Percentiles rank a stretch among this genome's conserved stretches.
phyloP scores from a whole-genome alignment of 2,113 vertebrate genomes.

The Acanthisitta chloris region DNA sequence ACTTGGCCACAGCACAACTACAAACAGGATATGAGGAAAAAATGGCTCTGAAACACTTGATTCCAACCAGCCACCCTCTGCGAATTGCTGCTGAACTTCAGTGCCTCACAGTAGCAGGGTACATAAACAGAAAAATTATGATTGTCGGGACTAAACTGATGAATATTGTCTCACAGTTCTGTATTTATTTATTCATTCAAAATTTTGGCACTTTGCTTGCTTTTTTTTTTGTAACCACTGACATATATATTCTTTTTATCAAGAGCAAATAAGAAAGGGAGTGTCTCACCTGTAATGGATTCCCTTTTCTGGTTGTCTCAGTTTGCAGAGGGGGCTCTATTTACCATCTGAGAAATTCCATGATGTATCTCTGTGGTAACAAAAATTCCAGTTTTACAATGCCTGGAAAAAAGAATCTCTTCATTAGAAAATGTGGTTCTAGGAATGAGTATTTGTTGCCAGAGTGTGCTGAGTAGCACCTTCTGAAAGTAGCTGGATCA shows the following conservation, averaged over 20 bases:
- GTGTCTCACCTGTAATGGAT: background rate
- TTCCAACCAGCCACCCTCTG: conserved; percentile 95
- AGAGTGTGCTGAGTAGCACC: background rate
- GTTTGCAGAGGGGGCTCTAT: background rate
- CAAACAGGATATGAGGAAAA: conserved; percentile 81
- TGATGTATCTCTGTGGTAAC: background rate
- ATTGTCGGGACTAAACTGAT: background rate
- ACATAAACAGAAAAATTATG: background rate
- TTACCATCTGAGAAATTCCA: background rate
- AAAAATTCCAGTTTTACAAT: background rate
- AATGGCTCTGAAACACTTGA: conserved; percentile 95
- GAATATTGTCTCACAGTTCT: background rate
- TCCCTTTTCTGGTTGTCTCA: background rate
- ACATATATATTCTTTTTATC: background rate
- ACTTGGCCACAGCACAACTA: conserved; percentile 88
- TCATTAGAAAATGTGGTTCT: background rate
- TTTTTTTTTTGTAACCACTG: background rate
- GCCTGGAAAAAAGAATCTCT: background rate
- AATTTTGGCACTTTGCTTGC: background rate
- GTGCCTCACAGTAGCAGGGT: conserved; percentile 94
- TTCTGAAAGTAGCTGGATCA: background rate
- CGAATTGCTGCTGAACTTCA: conserved; percentile 96
- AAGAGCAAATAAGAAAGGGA: background rate
- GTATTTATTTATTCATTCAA: background rate
- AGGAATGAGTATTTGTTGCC: background rate